phyloP scores from a whole-genome alignment of 2,888 invertebrate species.

The Orchesellides sinensis region DNA sequence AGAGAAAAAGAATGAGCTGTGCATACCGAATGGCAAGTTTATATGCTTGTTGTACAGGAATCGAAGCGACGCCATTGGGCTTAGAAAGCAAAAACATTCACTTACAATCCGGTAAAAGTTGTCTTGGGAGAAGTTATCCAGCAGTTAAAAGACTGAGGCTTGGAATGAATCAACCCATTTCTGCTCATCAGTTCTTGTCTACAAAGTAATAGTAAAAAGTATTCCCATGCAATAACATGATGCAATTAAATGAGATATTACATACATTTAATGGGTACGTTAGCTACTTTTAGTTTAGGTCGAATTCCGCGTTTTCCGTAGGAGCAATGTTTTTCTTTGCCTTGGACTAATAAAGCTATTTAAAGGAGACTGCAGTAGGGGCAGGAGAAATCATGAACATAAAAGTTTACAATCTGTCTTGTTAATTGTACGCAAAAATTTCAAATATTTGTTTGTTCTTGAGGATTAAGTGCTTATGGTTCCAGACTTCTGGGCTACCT shows the following conservation, averaged over 20 bases:
- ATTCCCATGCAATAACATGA: constrained; percentile 33
- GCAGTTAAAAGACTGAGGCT: constrained; percentile 25
- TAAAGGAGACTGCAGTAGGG: not conserved
- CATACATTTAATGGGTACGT: not conserved
- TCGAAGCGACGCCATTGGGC: constrained; percentile 6
- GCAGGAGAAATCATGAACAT: constrained; percentile 2
- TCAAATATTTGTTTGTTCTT: not conserved
- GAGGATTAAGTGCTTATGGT: not conserved
- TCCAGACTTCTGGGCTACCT: not conserved
- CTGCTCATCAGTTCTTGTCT: constrained; percentile 22
- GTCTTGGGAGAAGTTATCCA: constrained; percentile 43
- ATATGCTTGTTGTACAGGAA: too few relatives aligned
- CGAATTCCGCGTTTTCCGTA: not conserved
- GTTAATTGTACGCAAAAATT: not conserved
- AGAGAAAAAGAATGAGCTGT: not conserved
- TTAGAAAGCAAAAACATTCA: not conserved
- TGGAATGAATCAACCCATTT: constrained; percentile 36
- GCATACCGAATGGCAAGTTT: not conserved
- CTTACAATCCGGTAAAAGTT: constrained; percentile 23
- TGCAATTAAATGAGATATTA: constrained; percentile 42
- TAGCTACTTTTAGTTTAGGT: not conserved
- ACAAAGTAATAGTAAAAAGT: constrained; percentile 17
- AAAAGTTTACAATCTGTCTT: constrained; percentile 1
- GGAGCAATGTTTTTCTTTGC: not conserved
- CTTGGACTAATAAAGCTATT: not conserved